phyloP scores from a whole-genome alignment of 1,140 invertebrate species.

The Atta colombica region DNA sequence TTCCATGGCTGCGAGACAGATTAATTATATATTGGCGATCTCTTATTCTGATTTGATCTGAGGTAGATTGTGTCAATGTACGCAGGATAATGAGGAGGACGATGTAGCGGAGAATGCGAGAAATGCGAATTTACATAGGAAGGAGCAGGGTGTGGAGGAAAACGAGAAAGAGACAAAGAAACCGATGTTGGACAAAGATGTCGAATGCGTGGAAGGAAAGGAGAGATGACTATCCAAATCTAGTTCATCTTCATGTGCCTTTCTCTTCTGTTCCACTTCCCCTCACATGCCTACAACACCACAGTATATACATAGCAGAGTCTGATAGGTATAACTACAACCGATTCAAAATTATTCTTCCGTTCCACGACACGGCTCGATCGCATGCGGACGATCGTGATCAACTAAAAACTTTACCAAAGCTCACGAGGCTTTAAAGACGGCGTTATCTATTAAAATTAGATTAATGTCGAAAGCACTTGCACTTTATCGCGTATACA shows the following conservation, averaged over 20 bases:
- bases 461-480: background rate
- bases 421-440: background rate
- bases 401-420: conserved; percentile 55
- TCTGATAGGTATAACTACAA: conserved; percentile 84
- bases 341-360: conserved; percentile 79
- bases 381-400: conserved; percentile 74
- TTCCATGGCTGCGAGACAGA: background rate
- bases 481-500: conserved; percentile 17
- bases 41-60: background rate
- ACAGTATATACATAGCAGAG: conserved; percentile 62
- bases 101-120: background rate
- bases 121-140: conserved; percentile 37
- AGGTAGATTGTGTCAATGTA: conserved; percentile 13
- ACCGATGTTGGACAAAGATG: conserved; percentile 60
- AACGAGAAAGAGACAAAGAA: conserved; percentile 65
- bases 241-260: conserved; percentile 86
- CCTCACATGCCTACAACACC: conserved; percentile 56
- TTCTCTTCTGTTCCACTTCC: conserved; percentile 87
- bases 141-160: conserved; percentile 55
- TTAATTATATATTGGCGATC: background rate
- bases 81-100: background rate
- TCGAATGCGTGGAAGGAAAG: conserved; percentile 49
- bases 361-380: conserved; percentile 79
- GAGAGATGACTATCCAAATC: conserved; percentile 80
- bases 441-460: background rate